Evolutionary conservation across 2,113 vertebrate species (phyloP).

Genomic region (Sminthopsis crassicaudata): DNA sequence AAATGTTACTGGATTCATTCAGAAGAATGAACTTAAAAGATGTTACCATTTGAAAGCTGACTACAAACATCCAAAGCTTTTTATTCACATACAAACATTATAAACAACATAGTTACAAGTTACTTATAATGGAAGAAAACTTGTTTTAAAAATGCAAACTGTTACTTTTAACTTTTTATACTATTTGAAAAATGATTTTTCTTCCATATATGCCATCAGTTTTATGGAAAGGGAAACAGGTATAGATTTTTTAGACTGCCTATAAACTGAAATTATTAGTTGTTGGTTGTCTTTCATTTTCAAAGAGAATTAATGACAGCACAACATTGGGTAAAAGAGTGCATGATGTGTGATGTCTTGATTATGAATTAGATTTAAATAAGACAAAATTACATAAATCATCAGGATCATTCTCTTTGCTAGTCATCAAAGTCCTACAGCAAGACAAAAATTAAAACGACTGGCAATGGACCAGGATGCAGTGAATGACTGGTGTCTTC

Average conservation of each 20-base stretch:
- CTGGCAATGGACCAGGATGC: neutral
- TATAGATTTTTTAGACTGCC: neutral
- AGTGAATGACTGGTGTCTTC: neutral
- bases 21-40: neutral
- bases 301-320: neutral
- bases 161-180: neutral
- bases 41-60: neutral
- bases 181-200: neutral
- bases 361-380: neutral
- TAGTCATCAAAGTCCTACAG: neutral
- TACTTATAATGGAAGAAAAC: neutral
- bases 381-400: neutral
- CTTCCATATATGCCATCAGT: neutral
- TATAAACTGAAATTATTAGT: neutral
- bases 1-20: neutral
- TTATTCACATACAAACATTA: neutral
- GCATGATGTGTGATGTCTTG: neutral
- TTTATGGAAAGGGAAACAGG: neutral
- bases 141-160: neutral
- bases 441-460: neutral
- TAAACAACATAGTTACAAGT: neutral
- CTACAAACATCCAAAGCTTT: neutral
- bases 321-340: neutral
- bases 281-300: neutral
- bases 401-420: neutral